Evolutionary conservation across 2,797 vertebrate species (phyloP).

Genomic region (Fistularia commersonii): DNA sequence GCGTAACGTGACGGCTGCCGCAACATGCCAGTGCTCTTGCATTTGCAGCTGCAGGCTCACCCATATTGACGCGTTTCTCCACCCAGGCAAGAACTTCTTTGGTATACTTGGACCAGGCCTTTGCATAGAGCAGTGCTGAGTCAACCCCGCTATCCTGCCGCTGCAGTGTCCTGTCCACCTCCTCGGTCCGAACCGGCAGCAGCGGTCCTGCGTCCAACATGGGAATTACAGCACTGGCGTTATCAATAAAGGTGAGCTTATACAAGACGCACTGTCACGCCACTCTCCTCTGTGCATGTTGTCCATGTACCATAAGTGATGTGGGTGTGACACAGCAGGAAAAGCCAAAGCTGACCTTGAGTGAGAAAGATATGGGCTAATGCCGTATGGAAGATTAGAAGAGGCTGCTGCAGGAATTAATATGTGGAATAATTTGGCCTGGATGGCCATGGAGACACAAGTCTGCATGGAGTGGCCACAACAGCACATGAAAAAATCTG

Average conservation of each 20-base stretch:
- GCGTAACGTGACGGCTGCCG: background rate
- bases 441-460: conserved; percentile 1
- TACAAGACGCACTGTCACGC: background rate
- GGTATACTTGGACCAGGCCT: conserved; percentile 97
- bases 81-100: conserved; percentile 95
- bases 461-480: background rate
- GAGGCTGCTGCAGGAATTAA: conserved; percentile 42
- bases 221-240: conserved; percentile 1
- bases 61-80: conserved; percentile 90
- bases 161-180: conserved; percentile 86
- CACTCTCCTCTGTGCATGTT: background rate
- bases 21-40: no score
- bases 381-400: conserved; percentile 67
- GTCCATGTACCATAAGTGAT: conserved; percentile 4
- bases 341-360: conserved; percentile 68
- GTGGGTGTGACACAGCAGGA: conserved; percentile 36
- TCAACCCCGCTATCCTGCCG: conserved; percentile 87
- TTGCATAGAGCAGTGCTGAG: conserved; percentile 91
- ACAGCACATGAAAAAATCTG: no score
- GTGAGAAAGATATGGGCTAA: conserved; percentile 65
- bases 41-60: conserved; percentile 74
- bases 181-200: conserved; percentile 72
- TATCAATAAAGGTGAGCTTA: conserved; percentile 30
- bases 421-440: conserved; percentile 29
- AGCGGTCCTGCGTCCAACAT: conserved; percentile 75